A percentile compares a stretch with the other conserved stretches of the same genome.
Conservation (phyloP, 2,113 vertebrate genomes). For the Marmota monax region DNA sequence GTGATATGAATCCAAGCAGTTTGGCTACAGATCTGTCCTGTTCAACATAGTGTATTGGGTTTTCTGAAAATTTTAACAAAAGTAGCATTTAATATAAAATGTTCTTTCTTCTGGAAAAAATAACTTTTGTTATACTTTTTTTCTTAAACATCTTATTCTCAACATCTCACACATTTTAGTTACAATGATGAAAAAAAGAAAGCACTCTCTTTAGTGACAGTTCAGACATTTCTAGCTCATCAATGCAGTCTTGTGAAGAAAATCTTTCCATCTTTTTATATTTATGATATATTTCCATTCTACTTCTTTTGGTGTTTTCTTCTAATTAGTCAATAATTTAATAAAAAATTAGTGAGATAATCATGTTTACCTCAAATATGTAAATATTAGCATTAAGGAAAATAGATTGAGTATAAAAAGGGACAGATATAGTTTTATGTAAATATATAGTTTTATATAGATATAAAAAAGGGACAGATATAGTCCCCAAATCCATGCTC, state of each 20-base stretch:
- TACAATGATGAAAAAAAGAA: not conserved
- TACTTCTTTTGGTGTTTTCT: not conserved
- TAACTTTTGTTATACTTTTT: not conserved
- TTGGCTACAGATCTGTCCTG: not conserved
- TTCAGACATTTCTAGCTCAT: not conserved
- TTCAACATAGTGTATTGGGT: not conserved
- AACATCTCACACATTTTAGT: not conserved
- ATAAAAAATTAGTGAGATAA: slow-evolving; percentile 27
- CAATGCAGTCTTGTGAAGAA: not conserved
- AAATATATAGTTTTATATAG: no score
- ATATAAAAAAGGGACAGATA: no score
- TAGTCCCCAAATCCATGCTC: no score
- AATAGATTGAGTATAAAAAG: not conserved
- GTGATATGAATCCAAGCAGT: not conserved
- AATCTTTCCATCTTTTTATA: not conserved
- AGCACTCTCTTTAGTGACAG: not conserved
- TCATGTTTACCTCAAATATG: not conserved
- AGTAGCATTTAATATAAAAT: not conserved
- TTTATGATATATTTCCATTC: not conserved
- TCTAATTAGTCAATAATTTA: not conserved
- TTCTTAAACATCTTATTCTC: not conserved
- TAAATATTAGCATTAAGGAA: not conserved
- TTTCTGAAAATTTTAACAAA: not conserved
- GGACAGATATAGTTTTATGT: no score
- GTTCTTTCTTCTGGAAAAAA: not conserved